These are phyloP conservation scores for Rotaria macrura DNA, from an alignment of 2,888 invertebrate species.

Conservation along the genomic window DNA sequence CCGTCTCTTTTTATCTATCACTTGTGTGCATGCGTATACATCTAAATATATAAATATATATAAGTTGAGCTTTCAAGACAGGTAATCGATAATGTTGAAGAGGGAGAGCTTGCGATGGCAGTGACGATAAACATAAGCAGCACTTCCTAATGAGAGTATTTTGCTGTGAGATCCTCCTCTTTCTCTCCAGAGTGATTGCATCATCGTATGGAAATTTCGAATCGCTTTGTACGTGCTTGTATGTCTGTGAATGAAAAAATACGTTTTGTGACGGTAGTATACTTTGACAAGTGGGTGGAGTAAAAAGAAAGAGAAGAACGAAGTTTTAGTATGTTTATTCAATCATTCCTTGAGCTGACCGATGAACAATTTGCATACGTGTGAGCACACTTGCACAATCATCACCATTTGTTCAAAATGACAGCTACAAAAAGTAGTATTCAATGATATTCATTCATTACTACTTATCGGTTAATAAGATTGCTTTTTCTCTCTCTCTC, in stretches of 20 bases:
- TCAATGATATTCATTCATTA: not conserved
- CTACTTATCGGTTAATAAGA: not conserved
- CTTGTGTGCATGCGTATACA: not conserved
- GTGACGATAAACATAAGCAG: not conserved
- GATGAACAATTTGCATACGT: not conserved
- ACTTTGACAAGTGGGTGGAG: conserved; percentile 6
- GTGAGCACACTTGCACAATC: not conserved
- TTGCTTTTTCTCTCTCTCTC: not conserved
- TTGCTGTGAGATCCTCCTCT: not conserved
- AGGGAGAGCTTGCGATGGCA: no score
- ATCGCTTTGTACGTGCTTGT: conserved; percentile 3
- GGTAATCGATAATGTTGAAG: not conserved
- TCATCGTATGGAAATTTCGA: not conserved
- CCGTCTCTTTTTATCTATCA: not conserved
- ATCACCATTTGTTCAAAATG: not conserved
- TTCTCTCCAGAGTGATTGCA: not conserved
- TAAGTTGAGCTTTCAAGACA: not conserved
- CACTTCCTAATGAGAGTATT: not conserved
- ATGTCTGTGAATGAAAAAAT: not conserved
- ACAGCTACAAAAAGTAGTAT: not conserved
- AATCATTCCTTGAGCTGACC: conserved; percentile 3
- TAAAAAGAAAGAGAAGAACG: not conserved
- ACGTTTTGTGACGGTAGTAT: not conserved
- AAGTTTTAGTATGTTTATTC: not conserved
- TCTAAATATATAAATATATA: not conserved